Conservation (phyloP, 2,797 vertebrate genomes). For the Bradypus variegatus region DNA sequence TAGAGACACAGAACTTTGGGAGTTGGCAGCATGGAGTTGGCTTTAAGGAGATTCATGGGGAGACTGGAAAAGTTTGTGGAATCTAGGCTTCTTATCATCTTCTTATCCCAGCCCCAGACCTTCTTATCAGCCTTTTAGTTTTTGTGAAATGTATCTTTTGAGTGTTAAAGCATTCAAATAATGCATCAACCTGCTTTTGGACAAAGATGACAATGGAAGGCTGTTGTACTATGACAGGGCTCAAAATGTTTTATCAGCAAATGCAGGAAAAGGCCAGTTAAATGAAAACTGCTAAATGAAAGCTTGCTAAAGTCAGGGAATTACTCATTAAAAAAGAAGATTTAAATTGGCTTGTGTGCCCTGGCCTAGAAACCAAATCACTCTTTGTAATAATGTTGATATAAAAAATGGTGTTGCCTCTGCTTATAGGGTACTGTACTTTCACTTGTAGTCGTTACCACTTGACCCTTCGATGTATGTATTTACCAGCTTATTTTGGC, state of each 20-base stretch:
- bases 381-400: background rate
- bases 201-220: background rate
- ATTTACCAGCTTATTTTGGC: background rate
- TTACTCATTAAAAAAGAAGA: background rate
- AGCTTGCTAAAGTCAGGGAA: background rate
- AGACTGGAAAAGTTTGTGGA: background rate
- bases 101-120: no score
- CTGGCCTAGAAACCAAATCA: background rate
- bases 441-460: background rate
- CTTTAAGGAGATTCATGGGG: background rate
- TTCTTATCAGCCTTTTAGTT: background rate
- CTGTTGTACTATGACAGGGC: background rate
- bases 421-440: background rate
- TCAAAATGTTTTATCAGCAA: background rate
- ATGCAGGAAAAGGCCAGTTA: background rate
- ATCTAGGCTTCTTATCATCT: background rate
- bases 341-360: background rate
- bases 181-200: background rate
- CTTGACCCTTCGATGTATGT: background rate
- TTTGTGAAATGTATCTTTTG: background rate
- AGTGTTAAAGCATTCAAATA: background rate
- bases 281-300: background rate
- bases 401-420: background rate
- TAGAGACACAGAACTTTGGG: background rate
- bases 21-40: accelerated